Conservation (phyloP, 2,888 invertebrate species). For the Hemaris fuciformis region DNA sequence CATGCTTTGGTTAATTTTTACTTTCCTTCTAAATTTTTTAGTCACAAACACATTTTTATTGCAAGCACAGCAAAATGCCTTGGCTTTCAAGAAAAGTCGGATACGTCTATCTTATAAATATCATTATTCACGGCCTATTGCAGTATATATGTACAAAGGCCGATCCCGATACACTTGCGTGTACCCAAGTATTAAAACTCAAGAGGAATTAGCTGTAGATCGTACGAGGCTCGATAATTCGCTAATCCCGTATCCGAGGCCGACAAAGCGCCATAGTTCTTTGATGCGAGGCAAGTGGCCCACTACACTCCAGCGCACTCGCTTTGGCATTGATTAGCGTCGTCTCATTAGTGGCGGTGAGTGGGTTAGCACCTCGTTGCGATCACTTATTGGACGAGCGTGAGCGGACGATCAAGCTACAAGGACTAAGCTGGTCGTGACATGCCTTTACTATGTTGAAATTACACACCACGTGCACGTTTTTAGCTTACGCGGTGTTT, state of each 20-base stretch:
- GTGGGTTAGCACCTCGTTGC: slow-evolving; percentile 36
- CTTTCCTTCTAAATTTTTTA: too few relatives aligned
- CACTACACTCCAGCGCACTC: slow-evolving; percentile 18
- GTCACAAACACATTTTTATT: too few relatives aligned
- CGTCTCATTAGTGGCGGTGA: slow-evolving; percentile 26
- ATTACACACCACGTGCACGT: neutral
- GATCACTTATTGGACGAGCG: slow-evolving; percentile 17
- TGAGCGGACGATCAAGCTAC: slow-evolving; percentile 14
- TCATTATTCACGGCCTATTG: too few relatives aligned
- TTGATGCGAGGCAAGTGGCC: slow-evolving; percentile 13
- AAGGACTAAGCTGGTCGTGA: slow-evolving; percentile 13
- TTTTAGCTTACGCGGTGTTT: neutral
- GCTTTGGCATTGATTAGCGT: slow-evolving; percentile 31
- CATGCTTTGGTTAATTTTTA: too few relatives aligned
- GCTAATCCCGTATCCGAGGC: neutral
- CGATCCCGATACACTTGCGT: too few relatives aligned
- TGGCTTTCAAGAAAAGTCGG: too few relatives aligned
- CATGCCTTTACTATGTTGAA: slow-evolving; percentile 6
- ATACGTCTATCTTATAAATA: too few relatives aligned
- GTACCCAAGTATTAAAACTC: too few relatives aligned
- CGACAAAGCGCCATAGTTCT: slow-evolving; percentile 11
- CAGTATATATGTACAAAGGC: too few relatives aligned
- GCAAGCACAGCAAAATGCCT: too few relatives aligned
- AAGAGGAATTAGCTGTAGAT: neutral
- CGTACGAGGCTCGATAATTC: neutral